Base-by-base conservation (phyloP, 2,797 vertebrate species). In the Onychomys torridus region DNA sequence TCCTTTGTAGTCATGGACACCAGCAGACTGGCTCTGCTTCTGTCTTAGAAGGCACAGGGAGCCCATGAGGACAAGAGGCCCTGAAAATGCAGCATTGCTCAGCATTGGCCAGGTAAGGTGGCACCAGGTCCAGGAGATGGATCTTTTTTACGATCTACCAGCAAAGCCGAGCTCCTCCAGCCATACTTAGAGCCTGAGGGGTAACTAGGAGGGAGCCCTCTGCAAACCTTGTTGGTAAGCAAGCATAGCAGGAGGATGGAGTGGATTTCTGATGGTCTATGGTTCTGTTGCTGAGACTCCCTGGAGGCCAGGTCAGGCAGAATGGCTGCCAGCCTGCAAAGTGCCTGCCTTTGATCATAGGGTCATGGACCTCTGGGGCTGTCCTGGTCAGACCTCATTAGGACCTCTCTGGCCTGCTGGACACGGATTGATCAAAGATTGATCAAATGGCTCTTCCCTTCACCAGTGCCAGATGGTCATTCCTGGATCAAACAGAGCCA, bases 261-360 rank as follows among this genome's bases (percentile, higher is more conserved):
- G 55, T 1, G 2, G 17, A 2, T 2, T 9, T 73, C 87, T 11
- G 13, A 52, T n/a, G 29, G 0, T 19, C 89, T 32, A 52, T 6
- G 8, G 40, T 46, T 5, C 0, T 5, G 2, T 3, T 4, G 8
- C 27, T 0, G 0, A 0, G 1, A 52, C 63, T 79, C 32, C 1
- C 0, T 25, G 91, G 73, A n/a, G 34, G 52, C 29, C 2, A 17
- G 78, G 77, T 2, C 89, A 1, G 3, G 71, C 21, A 2, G 40
- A 32, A 55, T 0, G n/a, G 43, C 81, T 11, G 89, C 16, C 14
- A 34, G 43, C 40, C 61, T 0, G 0, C 34, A 9, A 32, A 55
- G n/a, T 6, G 55, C 17, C 59, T 6, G 2, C 17, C 83, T 90
- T 76, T 95, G 86, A 89, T 94, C 78, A 13, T 11, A 17, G 25